Base-by-base conservation (phyloP, 2,888 invertebrate genomes). In the Sesia bembeciformis region DNA sequence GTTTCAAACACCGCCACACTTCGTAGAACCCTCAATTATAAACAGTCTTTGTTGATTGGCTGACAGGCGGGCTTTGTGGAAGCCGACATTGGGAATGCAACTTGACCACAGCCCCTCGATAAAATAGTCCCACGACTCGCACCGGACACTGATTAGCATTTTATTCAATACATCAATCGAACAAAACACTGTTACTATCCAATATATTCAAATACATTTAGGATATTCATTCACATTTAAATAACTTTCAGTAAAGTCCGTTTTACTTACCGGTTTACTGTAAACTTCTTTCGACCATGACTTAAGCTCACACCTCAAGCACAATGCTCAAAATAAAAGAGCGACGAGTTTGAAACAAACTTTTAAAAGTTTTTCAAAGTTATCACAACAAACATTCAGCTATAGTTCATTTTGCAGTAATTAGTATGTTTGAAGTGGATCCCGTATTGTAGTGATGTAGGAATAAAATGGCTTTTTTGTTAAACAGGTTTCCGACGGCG, bases 261-360 rank as follows among this genome's bases (percentile, higher is more conserved):
- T 82, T 81, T 79, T 70, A 85, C 87, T 84, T 86, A 86, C 86
- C 86, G 83, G 85, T 87, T 87, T 82, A 84, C 68, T 68, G 74
- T 75, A 78, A 74, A 78, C 77, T 78, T 76, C 72, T 78, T 72
- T 74, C 80, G 76, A 79, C 76, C 81, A 83, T 85, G 70, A 77
- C 75, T 75, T 71, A 63, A 78, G 74, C 72, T 74, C 70, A 74
- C 75, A 76, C 72, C 39, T 39, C 7, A 76, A 69, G 68, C 74
- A 78, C 74, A 74, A 54, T 49, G 55, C 6, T 39, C 7, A 55
- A 7, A 53, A 70, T 63, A 67, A 62, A 54, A 59, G 65, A 65
- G 61, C 66, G 65, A 67, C 67, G 71, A 67, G 68, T 74, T 74
- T 68, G 70, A 74, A 78, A 81, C 77, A 81, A 80, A 82, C 78